Evolutionary conservation across 2,888 invertebrate genomes (phyloP), one percentile per base, ranked within the genome.

Genomic region (Microctonus aethiopoides): DNA sequence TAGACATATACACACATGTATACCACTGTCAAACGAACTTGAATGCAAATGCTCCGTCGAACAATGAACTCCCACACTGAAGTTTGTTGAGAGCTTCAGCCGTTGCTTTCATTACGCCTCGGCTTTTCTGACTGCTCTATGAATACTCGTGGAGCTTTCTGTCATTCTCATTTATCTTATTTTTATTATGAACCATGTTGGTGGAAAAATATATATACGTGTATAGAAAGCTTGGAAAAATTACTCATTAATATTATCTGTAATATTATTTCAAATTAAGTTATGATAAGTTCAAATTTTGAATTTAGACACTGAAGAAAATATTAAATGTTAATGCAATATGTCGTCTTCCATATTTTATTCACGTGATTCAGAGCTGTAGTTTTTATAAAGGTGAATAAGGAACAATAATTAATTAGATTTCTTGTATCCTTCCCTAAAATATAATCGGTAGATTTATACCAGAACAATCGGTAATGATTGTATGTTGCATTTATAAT

Each of bases 21-120:
- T 46, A 46, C 16, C n/a, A 46, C 20, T 2, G 36, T 54, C 36
- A 52, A 54, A 52, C 22, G 52, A 69, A 52, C 51, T 59, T 59
- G 26, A 60, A 69, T 69, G 64, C 62, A 59, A 65, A 69, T 69
- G 46, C 52, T 63, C 22, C 36, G 54, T 41, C 61, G 65, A 70
- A 70, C 70, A 70, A 70, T 70, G 65, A 66, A 70, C 70, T 66
- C 60, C 29, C 70, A 61, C 65, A 59, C 65, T 22, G 32, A 32
- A 66, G 60, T 70, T 56, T 51, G 34, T 54, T 24, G 64, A 24
- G 51, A 64, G 22, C 34, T 64, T 54, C 34, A 34, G 34, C 54
- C 34, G 32, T 22, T 34, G 64, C 24, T 64, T 64, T 64, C 51
- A 64, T 64, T 64, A 54, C 29, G 22, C 54, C 20, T 46, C 20